Conservation (phyloP, 2,797 vertebrate species). For the Gephyroberyx darwinii region DNA sequence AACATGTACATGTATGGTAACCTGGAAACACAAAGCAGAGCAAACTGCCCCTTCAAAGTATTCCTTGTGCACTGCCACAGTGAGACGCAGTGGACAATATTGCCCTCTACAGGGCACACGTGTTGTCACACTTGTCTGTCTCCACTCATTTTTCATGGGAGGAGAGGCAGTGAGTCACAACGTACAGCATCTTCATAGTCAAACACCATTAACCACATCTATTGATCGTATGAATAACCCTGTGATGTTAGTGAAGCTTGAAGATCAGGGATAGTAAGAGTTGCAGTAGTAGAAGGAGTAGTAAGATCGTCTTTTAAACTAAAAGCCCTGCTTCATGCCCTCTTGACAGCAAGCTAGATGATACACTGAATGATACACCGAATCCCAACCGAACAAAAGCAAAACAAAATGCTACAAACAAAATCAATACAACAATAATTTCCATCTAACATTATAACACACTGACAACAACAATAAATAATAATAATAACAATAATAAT, state of each 20-base stretch:
- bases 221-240: background rate
- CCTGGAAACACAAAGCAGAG: conserved; percentile 53
- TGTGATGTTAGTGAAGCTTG: background rate
- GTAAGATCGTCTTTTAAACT: background rate
- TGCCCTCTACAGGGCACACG: conserved; percentile 82
- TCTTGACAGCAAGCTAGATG: conserved; percentile 20
- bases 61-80: conserved; percentile 5
- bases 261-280: conserved; percentile 7
- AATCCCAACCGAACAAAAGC: background rate
- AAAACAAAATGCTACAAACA: background rate
- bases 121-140: conserved; percentile 70
- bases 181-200: background rate
- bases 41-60: conserved; percentile 47
- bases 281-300: background rate
- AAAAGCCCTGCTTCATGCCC: background rate
- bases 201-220: background rate
- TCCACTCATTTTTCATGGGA: conserved; percentile 8
- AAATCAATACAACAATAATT: background rate
- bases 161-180: conserved; percentile 29
- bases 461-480: conserved; percentile 12
- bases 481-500: background rate
- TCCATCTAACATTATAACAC: background rate
- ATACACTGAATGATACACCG: too few species aligned
- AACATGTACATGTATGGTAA: conserved; percentile 13
- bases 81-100: conserved; percentile 73